phyloP scores from a whole-genome alignment of 2,797 vertebrate species.

The Rhodeus uyekii region DNA sequence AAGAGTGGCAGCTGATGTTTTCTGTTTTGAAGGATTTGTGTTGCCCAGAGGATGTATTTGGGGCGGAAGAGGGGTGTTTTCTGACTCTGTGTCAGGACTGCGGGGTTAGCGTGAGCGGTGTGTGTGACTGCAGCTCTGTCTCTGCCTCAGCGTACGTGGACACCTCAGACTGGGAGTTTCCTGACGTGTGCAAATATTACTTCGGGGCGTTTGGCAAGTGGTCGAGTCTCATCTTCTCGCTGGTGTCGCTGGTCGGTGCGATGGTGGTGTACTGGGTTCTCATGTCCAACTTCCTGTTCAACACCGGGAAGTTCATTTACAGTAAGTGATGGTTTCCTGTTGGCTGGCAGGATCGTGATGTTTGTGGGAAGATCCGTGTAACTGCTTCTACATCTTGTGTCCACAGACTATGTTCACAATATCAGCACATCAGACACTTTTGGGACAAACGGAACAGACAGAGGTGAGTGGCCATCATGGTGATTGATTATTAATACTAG shows the following conservation, averaged over 20 bases:
- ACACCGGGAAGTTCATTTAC: slow-evolving; percentile 93
- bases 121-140: background rate
- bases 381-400: background rate
- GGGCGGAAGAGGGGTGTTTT: too few relatives aligned
- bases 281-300: slow-evolving; percentile 98
- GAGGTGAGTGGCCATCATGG: slow-evolving; percentile 76
- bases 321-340: slow-evolving; percentile 80
- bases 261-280: slow-evolving; percentile 99
- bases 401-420: slow-evolving; percentile 84
- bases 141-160: slow-evolving; percentile 79
- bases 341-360: background rate
- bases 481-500: background rate
- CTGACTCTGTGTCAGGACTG: background rate
- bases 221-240: slow-evolving; percentile 92
- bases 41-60: too few relatives aligned
- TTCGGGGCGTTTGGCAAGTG: slow-evolving; percentile 92
- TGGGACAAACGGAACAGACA: slow-evolving; percentile 86
- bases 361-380: background rate
- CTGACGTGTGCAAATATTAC: slow-evolving; percentile 93
- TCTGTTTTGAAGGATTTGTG: too few relatives aligned
- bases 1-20: background rate
- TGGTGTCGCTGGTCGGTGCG: slow-evolving; percentile 92
- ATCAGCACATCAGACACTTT: slow-evolving; percentile 82
- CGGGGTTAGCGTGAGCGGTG: background rate
- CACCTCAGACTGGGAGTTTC: slow-evolving; percentile 92